Base-by-base conservation (phyloP, 2,888 invertebrate species). In the Calameuta idolon region DNA sequence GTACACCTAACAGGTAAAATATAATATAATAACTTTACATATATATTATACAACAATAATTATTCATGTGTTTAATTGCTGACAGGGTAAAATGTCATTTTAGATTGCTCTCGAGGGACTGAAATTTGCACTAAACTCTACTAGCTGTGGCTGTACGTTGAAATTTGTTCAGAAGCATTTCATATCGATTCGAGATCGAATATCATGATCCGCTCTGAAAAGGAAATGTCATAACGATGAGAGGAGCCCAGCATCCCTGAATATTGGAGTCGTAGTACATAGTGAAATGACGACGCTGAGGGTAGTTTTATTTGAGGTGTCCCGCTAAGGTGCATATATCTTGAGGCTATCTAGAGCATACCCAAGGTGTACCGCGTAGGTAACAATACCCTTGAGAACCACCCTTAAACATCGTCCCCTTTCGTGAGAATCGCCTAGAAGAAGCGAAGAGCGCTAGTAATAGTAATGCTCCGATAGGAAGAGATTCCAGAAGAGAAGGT, bases 351-450 rank as follows among this genome's bases (percentile, higher is more conserved):
- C 71, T 33, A 12, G 71, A 71, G 74, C 23, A 23, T 34, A n/a
- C 12, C 35, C 34, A n/a, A 76, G 71, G 73, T 34, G 73, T 76
- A 71, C 78, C 78, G 78, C 78, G 73, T 75, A 78, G 78, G 68
- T 78, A 78, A 78, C 75, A 73, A 75, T 73, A 78, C 78, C 78
- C 78, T 15, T 69, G 78, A 76, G 78, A 35, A 75, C 35, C 76
- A 75, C 78, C 73, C 78, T 78, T 78, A 78, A 78, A 78, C 75
- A 78, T 75, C 78, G 71, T 73, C 78, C 55, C 69, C 73, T 75
- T 76, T 78, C 69, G 78, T 35, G 69, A 71, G 69, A 68, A 31
- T 34, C 68, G 55, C 31, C n/a, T 34, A 55, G 33, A 73, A 68
- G 30, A 11, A 33, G 33, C 40, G 35, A 23, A n/a, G 35, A 74